Conservation (phyloP, 2,113 vertebrate genomes). For the Myrmecophaga tridactyla region DNA sequence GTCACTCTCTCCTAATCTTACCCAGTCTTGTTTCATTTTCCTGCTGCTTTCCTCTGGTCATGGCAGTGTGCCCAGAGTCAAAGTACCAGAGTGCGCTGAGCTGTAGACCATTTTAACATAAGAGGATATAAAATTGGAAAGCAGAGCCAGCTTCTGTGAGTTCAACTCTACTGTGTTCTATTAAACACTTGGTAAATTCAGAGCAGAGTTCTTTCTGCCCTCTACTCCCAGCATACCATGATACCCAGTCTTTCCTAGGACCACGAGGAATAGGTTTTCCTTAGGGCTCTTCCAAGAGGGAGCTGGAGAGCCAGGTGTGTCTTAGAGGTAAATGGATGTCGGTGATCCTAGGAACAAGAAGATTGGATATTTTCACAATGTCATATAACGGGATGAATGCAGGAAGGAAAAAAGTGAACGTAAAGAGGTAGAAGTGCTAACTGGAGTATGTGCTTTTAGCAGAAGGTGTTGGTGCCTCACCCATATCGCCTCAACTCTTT, state of each 20-base stretch:
- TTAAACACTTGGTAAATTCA: not conserved
- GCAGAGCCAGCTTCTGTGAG: not conserved
- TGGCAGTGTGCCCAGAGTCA: no score
- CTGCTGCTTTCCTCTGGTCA: not conserved
- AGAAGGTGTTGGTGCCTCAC: rapidly evolving
- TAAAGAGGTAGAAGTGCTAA: rapidly evolving
- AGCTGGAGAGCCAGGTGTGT: rapidly evolving
- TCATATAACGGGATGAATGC: rapidly evolving
- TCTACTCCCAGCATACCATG: no score
- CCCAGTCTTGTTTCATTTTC: rapidly evolving
- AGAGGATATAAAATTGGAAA: no score
- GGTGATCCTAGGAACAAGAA: not conserved
- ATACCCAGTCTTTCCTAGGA: not conserved
- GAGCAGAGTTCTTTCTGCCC: not conserved
- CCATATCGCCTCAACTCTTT: not conserved
- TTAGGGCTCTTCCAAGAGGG: no score
- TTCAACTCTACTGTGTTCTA: not conserved
- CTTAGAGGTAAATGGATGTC: rapidly evolving
- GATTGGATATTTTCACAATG: rapidly evolving
- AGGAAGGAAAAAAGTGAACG: not conserved
- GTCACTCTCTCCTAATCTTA: rapidly evolving
- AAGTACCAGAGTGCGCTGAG: rapidly evolving
- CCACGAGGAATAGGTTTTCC: not conserved
- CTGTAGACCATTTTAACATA: not conserved
- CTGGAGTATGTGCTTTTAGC: not conserved